phyloP scores from a whole-genome alignment of 2,797 vertebrate species.

The Chrosomus eos region DNA sequence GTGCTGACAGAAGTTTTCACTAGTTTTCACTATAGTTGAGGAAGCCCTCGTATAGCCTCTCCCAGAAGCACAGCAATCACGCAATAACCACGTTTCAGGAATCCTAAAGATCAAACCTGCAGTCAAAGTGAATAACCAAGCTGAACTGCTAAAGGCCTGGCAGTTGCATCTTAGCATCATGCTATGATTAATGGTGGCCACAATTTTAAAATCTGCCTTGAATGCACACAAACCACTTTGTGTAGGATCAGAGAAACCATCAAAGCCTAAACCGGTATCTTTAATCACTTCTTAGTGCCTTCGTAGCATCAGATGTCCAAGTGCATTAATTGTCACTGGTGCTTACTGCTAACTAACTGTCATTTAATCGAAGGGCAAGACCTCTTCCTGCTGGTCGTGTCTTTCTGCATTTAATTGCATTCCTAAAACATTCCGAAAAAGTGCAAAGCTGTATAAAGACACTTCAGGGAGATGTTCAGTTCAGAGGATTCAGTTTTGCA shows the following conservation, averaged over 20 bases:
- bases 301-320: slow-evolving; percentile 26
- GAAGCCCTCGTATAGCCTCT: slow-evolving; percentile 5
- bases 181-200: slow-evolving; percentile 12
- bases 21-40: neutral
- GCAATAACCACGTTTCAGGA: neutral
- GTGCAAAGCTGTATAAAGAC: neutral
- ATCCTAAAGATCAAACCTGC: slow-evolving; percentile 1
- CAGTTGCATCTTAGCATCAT: slow-evolving; percentile 11
- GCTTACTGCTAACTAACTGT: slow-evolving; percentile 31
- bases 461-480: neutral
- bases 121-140: slow-evolving; percentile 31
- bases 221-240: slow-evolving; percentile 20
- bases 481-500: neutral
- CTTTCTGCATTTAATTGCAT: neutral
- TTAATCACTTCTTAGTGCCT: slow-evolving; percentile 41
- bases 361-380: slow-evolving; percentile 20
- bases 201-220: neutral
- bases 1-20: slow-evolving; percentile 37
- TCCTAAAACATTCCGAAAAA: neutral
- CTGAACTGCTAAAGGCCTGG: slow-evolving; percentile 20
- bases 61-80: neutral
- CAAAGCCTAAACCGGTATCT: slow-evolving; percentile 22
- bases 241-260: slow-evolving; percentile 32
- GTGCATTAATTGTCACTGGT: slow-evolving; percentile 41
- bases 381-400: neutral